These are phyloP conservation scores for Hoplias malabaricus DNA, from an alignment of 2,113 vertebrate genomes.

Conservation along the genomic window DNA sequence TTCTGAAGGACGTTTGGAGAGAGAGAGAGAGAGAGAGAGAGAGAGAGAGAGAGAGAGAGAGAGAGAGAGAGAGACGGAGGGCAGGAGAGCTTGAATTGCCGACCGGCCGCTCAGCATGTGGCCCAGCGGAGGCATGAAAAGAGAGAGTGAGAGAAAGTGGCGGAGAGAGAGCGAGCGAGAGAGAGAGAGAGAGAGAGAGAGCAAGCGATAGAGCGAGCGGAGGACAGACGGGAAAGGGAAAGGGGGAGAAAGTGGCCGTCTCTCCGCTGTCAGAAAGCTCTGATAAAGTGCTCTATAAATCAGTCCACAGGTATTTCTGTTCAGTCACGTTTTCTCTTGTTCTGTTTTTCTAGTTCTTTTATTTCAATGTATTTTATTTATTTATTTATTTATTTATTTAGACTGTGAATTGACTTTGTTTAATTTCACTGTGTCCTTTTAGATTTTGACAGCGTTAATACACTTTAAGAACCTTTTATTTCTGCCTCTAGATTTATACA, in stretches of 20 bases:
- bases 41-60: slow-evolving; percentile 3
- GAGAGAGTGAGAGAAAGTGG: background rate
- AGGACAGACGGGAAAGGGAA: background rate
- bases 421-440: no score
- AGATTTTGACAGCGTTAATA: no score
- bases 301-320: background rate
- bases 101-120: slow-evolving; percentile 72
- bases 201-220: slow-evolving; percentile 15
- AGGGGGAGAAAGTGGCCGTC: background rate
- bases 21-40: slow-evolving; percentile 42
- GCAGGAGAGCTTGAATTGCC: slow-evolving; percentile 73
- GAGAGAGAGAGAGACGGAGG: slow-evolving; percentile 57
- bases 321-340: background rate
- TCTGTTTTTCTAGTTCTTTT: no score
- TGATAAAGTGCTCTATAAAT: slow-evolving; percentile 16
- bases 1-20: background rate
- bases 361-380: no score
- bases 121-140: slow-evolving; percentile 66
- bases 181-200: background rate
- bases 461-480: no score
- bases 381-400: no score
- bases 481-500: no score
- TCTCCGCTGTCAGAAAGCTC: slow-evolving; percentile 19
- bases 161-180: background rate
- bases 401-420: no score